These are phyloP conservation scores for Lipophrys pholis DNA, from an alignment of 2,113 vertebrate genomes.

Conservation along the genomic window DNA sequence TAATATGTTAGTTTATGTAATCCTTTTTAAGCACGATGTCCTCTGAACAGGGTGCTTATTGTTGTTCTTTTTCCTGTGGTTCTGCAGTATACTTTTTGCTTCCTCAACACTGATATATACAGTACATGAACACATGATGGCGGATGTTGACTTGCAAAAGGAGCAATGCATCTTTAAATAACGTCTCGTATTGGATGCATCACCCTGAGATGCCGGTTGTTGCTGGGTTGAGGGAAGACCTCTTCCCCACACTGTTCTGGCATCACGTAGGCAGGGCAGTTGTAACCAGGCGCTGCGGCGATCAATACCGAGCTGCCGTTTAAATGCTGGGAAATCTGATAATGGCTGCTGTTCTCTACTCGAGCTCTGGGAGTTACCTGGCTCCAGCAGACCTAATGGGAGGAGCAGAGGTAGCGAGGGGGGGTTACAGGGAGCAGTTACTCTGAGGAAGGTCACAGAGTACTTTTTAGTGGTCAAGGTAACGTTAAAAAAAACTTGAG, in stretches of 20 bases:
- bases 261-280: conserved; percentile 31
- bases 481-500: conserved; percentile 7
- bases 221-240: background rate
- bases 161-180: conserved; percentile 10
- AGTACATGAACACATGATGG: background rate
- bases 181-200: background rate
- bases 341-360: conserved; percentile 72
- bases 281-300: conserved; percentile 36
- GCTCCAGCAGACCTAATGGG: conserved; percentile 60
- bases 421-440: no score
- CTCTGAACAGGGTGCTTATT: background rate
- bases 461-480: background rate
- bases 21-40: conserved; percentile 32
- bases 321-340: conserved; percentile 71
- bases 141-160: conserved; percentile 14
- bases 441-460: background rate
- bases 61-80: background rate
- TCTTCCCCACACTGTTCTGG: conserved; percentile 29
- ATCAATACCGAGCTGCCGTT: conserved; percentile 61
- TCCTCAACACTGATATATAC: background rate
- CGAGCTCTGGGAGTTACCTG: conserved; percentile 67
- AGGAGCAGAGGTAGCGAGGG: background rate
- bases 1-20: conserved; percentile 45
- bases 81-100: conserved; percentile 1
- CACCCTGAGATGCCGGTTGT: background rate